These are phyloP conservation scores for Tetrax tetrax DNA, from an alignment of 2,113 vertebrate species.

Conservation along the genomic window DNA sequence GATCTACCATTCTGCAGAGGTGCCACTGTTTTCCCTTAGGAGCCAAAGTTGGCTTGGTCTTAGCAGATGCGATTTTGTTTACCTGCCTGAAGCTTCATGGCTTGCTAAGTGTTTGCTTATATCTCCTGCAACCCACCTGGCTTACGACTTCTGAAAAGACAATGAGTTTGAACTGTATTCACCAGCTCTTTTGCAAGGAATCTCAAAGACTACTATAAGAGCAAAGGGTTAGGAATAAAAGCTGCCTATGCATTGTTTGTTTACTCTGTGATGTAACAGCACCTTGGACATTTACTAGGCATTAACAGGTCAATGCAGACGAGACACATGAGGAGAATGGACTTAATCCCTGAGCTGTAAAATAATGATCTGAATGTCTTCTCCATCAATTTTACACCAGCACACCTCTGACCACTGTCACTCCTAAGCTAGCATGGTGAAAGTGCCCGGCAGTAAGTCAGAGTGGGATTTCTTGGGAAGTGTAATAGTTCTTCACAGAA, in stretches of 20 bases:
- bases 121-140: not conserved
- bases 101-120: conserved; percentile 13
- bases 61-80: conserved; percentile 55
- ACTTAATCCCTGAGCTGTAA: not conserved
- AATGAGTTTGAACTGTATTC: not conserved
- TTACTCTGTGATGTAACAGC: not conserved
- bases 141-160: not conserved
- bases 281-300: not conserved
- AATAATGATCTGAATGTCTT: not conserved
- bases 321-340: not conserved
- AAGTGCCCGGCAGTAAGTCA: not conserved
- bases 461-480: not conserved
- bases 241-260: not conserved
- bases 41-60: conserved; percentile 1
- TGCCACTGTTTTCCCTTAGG: not conserved
- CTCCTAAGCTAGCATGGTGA: not conserved
- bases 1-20: not conserved
- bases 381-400: not conserved
- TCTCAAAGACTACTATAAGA: not conserved
- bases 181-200: not conserved
- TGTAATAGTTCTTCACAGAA: not conserved
- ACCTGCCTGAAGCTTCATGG: conserved; percentile 33
- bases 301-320: not conserved
- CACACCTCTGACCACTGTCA: not conserved
- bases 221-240: not conserved